Base-by-base conservation (phyloP, 2,797 vertebrate species). In the Rhinatrema bivittatum region DNA sequence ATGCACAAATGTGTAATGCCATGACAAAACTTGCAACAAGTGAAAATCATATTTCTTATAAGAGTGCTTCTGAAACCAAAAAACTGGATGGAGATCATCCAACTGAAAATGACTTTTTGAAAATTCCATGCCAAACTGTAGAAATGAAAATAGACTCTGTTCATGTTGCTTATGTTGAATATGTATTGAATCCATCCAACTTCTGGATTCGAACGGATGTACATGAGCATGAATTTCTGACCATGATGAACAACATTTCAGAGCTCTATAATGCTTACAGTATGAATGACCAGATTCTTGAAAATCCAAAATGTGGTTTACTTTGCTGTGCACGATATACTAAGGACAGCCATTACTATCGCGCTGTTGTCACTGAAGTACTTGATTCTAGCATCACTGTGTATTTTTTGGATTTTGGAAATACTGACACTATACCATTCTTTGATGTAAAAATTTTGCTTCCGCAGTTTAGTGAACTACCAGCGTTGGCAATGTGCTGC, bases 361-460 rank as follows among this genome's bases (percentile, higher is more conserved):
- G 94, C 47, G 91, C 56, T 14, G 23, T 91, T 20, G 70, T 98
- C 28, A 79, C 33, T 11, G 77, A 87, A 44, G 69, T 70, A 22
- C 53, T 85, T 30, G 30, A 69, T 39, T 65, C 59, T 17, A 74
- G 74, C 26, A 48, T 83, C 30, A 68, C 79, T 42, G 87, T 98
- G 36, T 79, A 75, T 45, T 95, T 96, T 49, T 70, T 94, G 1
- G 94, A 99, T 74, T 97, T 88, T 74, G 93, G 94, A 26, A 94
- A 96, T 68, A 82, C 56, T 35, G 90, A 90, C 56, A 88, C 82
- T 35, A 63, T 98, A 46, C 84, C 89, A 10, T 50, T 64, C 44
- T 75, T 60, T 19, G 47, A 86, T 40, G 86, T 94, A 35, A 96
- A 92, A 75, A 77, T 60, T 25, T 68, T 98, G 37, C 88, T 91